Percentiles rank a stretch among this genome's conserved stretches.
Conservation (phyloP, 2,113 vertebrate genomes). For the Channa maculata region DNA sequence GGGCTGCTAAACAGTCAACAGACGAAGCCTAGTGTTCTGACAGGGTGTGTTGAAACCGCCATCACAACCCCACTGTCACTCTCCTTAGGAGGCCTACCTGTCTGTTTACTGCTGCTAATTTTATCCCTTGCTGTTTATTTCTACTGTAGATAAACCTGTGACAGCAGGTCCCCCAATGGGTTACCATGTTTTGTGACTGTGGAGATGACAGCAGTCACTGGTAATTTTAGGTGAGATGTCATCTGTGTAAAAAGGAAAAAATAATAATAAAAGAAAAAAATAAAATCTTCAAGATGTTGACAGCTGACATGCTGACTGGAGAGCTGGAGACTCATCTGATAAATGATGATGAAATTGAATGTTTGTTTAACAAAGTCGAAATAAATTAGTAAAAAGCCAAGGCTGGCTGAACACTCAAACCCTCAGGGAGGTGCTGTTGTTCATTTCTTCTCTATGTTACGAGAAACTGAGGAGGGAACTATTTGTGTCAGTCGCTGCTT, state of each 20-base stretch:
- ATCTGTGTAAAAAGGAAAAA: neutral
- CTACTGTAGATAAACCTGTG: conserved; percentile 29
- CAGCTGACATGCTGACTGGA: conserved; percentile 46
- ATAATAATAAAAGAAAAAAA: neutral
- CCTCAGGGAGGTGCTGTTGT: conserved; percentile 53
- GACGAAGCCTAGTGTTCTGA: conserved; percentile 52
- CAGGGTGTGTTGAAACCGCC: conserved; percentile 35
- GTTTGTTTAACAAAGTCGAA: conserved; percentile 54
- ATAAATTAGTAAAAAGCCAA: conserved; percentile 58
- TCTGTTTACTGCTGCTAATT: conserved; percentile 34
- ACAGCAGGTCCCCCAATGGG: conserved; percentile 33
- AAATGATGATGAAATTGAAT: conserved; percentile 48
- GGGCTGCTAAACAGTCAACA: conserved; percentile 63
- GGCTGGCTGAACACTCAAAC: conserved; percentile 37
- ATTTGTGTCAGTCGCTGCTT: conserved; percentile 28
- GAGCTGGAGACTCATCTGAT: conserved; percentile 33
- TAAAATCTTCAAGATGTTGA: conserved; percentile 22
- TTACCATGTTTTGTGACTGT: conserved; percentile 21
- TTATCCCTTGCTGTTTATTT: conserved; percentile 37
- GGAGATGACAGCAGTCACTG: conserved; percentile 17
- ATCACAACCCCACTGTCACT: conserved; percentile 11
- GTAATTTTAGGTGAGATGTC: conserved; percentile 55
- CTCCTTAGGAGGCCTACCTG: conserved; percentile 7
- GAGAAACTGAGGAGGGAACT: neutral
- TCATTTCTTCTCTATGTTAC: conserved; percentile 17